Conservation (phyloP, 2,888 invertebrate genomes). For the Dolichopus griseipennis region DNA sequence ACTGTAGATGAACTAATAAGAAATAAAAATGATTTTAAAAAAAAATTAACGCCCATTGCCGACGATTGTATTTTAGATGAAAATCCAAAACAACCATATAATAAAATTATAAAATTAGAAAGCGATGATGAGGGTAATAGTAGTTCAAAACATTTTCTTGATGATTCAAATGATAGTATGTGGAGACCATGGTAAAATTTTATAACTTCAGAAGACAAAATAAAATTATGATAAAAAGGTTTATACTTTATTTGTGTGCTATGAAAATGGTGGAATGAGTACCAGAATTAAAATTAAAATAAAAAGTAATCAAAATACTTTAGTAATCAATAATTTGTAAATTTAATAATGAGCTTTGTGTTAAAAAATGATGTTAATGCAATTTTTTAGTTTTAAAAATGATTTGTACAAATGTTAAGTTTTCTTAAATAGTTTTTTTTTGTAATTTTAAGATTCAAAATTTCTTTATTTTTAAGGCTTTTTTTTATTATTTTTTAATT, state of each 20-base stretch:
- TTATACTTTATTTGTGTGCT: no score
- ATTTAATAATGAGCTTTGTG: no score
- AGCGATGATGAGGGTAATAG: slow-evolving; percentile 15
- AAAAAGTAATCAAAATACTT: no score
- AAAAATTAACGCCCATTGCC: slow-evolving; percentile 27
- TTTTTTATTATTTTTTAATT: not conserved
- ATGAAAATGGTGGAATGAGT: no score
- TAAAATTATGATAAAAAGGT: not conserved
- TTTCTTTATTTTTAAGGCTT: not conserved
- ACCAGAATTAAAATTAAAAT: no score
- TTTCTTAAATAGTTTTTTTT: not conserved
- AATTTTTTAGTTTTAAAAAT: not conserved
- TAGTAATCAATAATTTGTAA: no score
- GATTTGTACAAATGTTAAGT: slow-evolving; percentile 1
- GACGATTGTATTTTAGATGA: slow-evolving; percentile 26
- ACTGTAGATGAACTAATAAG: slow-evolving; percentile 39
- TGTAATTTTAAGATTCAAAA: not conserved
- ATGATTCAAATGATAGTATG: slow-evolving; percentile 44
- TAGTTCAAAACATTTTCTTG: slow-evolving; percentile 21
- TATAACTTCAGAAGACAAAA: no score
- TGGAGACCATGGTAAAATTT: slow-evolving; percentile 49
- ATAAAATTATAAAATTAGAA: slow-evolving; percentile 28
- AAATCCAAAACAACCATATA: slow-evolving; percentile 22
- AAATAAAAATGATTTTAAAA: slow-evolving; percentile 29
- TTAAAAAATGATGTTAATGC: not conserved